phyloP scores from a whole-genome alignment of 2,797 vertebrate species.

The Pseudopleuronectes americanus region DNA sequence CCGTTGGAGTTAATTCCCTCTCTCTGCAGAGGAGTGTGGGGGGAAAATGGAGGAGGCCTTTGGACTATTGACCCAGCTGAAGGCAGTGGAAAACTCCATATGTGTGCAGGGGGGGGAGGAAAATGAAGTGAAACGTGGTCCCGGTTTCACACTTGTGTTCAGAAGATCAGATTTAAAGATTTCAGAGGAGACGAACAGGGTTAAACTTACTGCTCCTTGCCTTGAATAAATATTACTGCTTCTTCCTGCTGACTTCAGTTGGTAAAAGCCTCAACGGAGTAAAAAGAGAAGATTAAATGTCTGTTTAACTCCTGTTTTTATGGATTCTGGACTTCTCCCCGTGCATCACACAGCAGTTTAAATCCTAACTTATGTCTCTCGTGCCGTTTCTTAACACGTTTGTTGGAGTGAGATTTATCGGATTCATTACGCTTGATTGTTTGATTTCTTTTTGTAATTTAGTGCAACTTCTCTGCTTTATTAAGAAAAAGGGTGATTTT shows the following conservation, averaged over 20 bases:
- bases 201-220: constrained; percentile 18
- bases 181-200: constrained; percentile 33
- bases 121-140: constrained; percentile 25
- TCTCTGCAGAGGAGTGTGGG: constrained; percentile 39
- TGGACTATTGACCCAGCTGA: constrained; percentile 1
- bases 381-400: not conserved
- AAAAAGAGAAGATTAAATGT: constrained; percentile 11
- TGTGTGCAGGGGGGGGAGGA: constrained; percentile 7
- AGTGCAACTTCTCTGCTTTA: not conserved
- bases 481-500: constrained; percentile 4
- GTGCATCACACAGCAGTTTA: not conserved
- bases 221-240: constrained; percentile 36
- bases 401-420: not conserved
- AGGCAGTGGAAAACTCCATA: not conserved
- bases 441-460: constrained; percentile 5
- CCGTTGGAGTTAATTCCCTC: constrained; percentile 52
- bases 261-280: not conserved
- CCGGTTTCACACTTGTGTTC: constrained; percentile 50
- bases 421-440: not conserved
- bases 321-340: not conserved
- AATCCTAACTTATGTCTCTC: constrained; percentile 3
- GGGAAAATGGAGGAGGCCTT: constrained; percentile 12
- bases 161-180: constrained; percentile 18
- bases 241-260: not conserved
- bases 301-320: constrained; percentile 5